Percentiles rank a stretch among this genome's conserved stretches.
Evolutionary conservation across 2,888 invertebrate genomes (phyloP).

Genomic region (Eudasyphora cyanicolor): DNA sequence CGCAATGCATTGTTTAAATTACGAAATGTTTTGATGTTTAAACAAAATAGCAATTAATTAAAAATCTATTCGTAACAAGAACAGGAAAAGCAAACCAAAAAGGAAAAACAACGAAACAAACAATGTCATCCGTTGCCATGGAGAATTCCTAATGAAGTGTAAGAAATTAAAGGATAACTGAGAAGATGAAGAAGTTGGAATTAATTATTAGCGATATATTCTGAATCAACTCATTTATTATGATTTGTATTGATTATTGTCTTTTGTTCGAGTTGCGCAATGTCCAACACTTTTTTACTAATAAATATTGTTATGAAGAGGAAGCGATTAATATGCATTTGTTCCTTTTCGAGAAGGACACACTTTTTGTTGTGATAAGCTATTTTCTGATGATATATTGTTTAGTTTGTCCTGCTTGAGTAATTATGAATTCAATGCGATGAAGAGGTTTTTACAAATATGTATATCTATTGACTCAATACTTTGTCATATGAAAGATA

Average conservation of each 20-base stretch:
- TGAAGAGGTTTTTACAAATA: too few species aligned
- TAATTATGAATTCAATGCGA: background rate
- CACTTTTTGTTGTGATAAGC: constrained; percentile 16
- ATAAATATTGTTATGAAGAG: background rate
- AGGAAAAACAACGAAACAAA: background rate
- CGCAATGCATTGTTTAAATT: background rate
- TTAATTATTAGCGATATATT: constrained; percentile 31
- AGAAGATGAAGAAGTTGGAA: constrained; percentile 12
- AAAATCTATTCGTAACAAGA: constrained; percentile 54
- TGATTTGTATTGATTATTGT: constrained; percentile 9
- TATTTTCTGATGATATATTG: constrained; percentile 10
- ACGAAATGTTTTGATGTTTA: constrained; percentile 39
- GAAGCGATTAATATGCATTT: background rate
- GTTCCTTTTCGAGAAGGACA: background rate
- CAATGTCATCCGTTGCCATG: background rate
- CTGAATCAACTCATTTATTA: constrained; percentile 14
- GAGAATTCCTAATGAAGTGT: constrained; percentile 62
- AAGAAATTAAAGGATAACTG: constrained; percentile 40
- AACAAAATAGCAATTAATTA: constrained; percentile 63
- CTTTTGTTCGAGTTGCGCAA: constrained; percentile 11
- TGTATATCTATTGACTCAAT: too few species aligned
- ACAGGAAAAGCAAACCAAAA: background rate
- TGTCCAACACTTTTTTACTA: background rate
- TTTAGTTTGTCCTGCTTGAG: background rate
- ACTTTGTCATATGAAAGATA: too few species aligned